Conservation (phyloP, 2,113 vertebrate species). For the Epinephelus cyanopodus region DNA sequence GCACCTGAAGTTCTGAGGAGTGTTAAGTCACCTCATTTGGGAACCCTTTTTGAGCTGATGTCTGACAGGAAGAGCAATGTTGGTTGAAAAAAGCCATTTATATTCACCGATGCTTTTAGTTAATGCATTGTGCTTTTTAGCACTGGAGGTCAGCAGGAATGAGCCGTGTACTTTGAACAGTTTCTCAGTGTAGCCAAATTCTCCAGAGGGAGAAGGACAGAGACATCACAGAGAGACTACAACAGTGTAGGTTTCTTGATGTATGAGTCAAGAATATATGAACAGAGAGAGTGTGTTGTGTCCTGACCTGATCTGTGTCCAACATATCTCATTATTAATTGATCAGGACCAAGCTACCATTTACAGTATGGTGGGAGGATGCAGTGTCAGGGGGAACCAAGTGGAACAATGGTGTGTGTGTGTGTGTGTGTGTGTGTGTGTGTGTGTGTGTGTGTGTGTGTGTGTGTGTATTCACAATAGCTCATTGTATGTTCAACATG, state of each 20-base stretch:
- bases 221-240: background rate
- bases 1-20: constrained; percentile 9
- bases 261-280: background rate
- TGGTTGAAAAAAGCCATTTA: constrained; percentile 17
- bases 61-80: background rate
- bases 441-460: background rate
- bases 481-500: background rate
- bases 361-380: constrained; percentile 17
- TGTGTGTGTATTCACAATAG: background rate
- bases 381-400: constrained; percentile 19
- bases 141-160: background rate
- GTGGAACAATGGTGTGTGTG: background rate
- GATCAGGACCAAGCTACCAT: background rate
- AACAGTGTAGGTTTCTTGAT: background rate
- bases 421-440: background rate
- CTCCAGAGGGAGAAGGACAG: background rate
- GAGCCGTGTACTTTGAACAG: background rate
- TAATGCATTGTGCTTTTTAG: constrained; percentile 23
- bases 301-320: background rate
- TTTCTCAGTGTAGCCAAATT: constrained; percentile 7
- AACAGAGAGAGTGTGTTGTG: background rate
- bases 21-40: background rate
- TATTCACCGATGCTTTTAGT: constrained; percentile 38
- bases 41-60: background rate
- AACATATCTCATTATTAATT: constrained; percentile 49